Base-by-base conservation (phyloP, 35 echinoderm and acorn worm genomes). In the Holothuria glaberrima region DNA sequence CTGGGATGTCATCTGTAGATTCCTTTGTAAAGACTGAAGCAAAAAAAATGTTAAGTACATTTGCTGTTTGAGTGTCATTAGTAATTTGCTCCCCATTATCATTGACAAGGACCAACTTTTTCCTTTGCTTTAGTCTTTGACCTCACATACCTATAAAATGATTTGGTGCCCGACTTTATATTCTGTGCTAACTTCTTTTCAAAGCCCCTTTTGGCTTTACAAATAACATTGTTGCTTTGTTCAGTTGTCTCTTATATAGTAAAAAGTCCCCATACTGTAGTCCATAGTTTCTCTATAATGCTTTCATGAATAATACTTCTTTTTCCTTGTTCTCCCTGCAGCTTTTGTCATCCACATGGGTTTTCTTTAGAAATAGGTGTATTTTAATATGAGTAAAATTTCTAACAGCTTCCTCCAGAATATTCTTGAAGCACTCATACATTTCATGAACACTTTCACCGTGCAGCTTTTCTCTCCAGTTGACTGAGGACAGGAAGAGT, bases 71-170 rank as follows among this genome's bases (percentile, higher is more conserved):
- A n/a, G n/a, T n/a, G n/a, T n/a, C n/a, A n/a, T n/a, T n/a, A n/a
- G n/a, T n/a, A 66, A 66, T 66, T 21, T 66, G 12, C 63, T 66
- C 63, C 9, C 63, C 69, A 73, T 73, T 73, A 66, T 66, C 63
- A 28, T 73, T 12, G 25, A 73, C 28, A 20, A 3, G 24, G 25
- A 73, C 25, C 25, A 33, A 30, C n/a, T n/a, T 9, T 33, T 12
- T 72, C 60, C 48, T 88, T 88, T 68, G 63, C 86, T 6, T 88
- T 88, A 35, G 60, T 20, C 36, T 88, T 72, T 28, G 63, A 71
- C 30, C 82, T 68, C 1, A 72, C 86, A 71, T 88, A 88, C 3
- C 30, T 16, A 3, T 88, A 88, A 48, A 88, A 88, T 22, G 59
- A 48, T 72, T 88, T 88, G 18, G 86, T 48, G 6, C 71, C 48